A percentile compares a stretch with the other conserved stretches of the same genome.
Conservation (phyloP, 2,888 invertebrate genomes). For the Meloe dianella region DNA sequence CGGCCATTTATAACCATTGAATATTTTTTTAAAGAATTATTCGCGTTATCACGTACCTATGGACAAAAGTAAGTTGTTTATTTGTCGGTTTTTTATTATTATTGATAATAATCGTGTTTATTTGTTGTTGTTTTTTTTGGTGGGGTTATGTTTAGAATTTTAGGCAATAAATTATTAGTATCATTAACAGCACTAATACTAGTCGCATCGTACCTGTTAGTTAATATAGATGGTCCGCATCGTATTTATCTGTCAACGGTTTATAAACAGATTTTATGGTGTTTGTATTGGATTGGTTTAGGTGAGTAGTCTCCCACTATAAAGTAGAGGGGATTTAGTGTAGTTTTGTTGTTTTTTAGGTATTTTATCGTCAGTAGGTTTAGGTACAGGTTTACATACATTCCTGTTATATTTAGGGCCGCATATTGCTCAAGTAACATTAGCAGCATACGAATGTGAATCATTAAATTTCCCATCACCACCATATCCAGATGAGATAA, state of each 20-base stretch:
- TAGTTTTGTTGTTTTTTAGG: slow-evolving; percentile 62
- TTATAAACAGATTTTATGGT: slow-evolving; percentile 55
- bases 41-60: slow-evolving; percentile 67
- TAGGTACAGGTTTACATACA: slow-evolving; percentile 98
- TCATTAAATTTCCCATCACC: slow-evolving; percentile 95
- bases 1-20: slow-evolving; percentile 79
- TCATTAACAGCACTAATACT: slow-evolving; percentile 61
- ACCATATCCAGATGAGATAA: slow-evolving; percentile 96
- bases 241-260: slow-evolving; percentile 66
- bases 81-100: background rate
- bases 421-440: slow-evolving; percentile 96
- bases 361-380: slow-evolving; percentile 94
- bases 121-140: too few species aligned
- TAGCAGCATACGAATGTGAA: slow-evolving; percentile 98
- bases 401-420: slow-evolving; percentile 99
- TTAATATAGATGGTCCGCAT: slow-evolving; percentile 71
- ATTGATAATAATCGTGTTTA: too few species aligned
- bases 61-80: slow-evolving; percentile 61
- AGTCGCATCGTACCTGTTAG: slow-evolving; percentile 62
- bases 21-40: slow-evolving; percentile 79
- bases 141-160: slow-evolving; percentile 61
- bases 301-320: slow-evolving; percentile 39
- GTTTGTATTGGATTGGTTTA: slow-evolving; percentile 58
- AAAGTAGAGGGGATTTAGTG: background rate
- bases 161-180: slow-evolving; percentile 67